A percentile compares a stretch with the other conserved stretches of the same genome.
phyloP scores from a whole-genome alignment of 2,888 invertebrate genomes.

The Pyrocoelia pectoralis region DNA sequence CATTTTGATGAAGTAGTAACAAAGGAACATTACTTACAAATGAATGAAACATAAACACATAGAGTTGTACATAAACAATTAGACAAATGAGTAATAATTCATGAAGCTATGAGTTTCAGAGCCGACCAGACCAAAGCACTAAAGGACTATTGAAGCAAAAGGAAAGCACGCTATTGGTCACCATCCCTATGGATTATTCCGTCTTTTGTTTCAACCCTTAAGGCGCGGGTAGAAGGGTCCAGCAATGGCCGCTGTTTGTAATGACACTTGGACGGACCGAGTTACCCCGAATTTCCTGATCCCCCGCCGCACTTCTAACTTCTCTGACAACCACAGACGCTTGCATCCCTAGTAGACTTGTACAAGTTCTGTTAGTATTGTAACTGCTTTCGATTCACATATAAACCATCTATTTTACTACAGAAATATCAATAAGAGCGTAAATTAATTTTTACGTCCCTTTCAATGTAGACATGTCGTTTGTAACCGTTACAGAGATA shows the following conservation, averaged over 20 bases:
- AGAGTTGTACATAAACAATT: constrained; percentile 40
- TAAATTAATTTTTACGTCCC: neutral
- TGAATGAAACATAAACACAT: constrained; percentile 8
- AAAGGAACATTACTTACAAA: constrained; percentile 5
- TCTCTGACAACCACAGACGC: constrained; percentile 47
- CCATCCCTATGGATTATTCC: constrained; percentile 61
- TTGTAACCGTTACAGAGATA: constrained; percentile 42
- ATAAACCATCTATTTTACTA: too few relatives aligned
- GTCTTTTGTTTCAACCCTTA: constrained; percentile 60
- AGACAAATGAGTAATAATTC: constrained; percentile 45
- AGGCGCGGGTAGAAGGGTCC: constrained; percentile 49
- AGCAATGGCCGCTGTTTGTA: constrained; percentile 60
- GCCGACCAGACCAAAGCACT: constrained; percentile 37
- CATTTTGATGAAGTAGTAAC: constrained; percentile 11
- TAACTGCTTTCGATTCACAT: constrained; percentile 18
- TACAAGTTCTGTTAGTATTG: constrained; percentile 17
- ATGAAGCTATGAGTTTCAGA: constrained; percentile 32
- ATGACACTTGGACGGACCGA: constrained; percentile 59
- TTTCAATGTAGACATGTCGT: constrained; percentile 33
- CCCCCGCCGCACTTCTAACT: constrained; percentile 40
- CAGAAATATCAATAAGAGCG: constrained; percentile 1
- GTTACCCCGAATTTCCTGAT: constrained; percentile 53
- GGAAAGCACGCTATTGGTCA: constrained; percentile 58
- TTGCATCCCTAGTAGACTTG: constrained; percentile 28
- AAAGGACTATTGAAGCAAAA: constrained; percentile 40